Evolutionary conservation across 1,140 invertebrate species (phyloP), one percentile per base, ranked within the genome.

Genomic region (Drosophila persimilis): DNA sequence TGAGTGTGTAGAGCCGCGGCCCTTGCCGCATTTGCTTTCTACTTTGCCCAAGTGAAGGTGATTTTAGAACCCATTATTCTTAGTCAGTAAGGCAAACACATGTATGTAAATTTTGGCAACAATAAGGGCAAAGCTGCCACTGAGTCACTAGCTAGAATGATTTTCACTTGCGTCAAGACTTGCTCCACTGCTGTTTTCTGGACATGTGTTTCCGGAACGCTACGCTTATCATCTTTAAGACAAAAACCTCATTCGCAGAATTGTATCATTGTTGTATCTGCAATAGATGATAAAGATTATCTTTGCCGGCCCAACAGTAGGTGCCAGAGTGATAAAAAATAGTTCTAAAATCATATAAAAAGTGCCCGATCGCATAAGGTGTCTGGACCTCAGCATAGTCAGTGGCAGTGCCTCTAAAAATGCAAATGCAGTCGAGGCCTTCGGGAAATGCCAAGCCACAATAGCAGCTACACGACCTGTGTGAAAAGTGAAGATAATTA

Each of bases 401-500:
- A 24, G 24, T 24, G 22, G 29, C 29, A 7, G 29, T 53, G 54
- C 46, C 17, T 41, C 31, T 44, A 66, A 63, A 64, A 60, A 52
- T 79, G 66, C 80, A 69, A 73, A 54, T 77, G 43, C 46, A 50
- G 60, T 55, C 26, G 39, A 44, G 46, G 47, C 65, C 17, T 61
- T 29, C 17, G 52, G 43, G 58, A 62, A 70, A 20, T 47, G 47
- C 9, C 31, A 35, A 11, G 2, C 9, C 31, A 35, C 6, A 35
- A 74, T 39, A 64, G 52, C 59, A 56, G 22, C 48, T 69, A 59
- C 56, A 41, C 57, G 70, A 59, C 31, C 11, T 64, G 61, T 48
- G 11, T 73, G 53, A 29, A 73, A 70, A 83, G 24, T 44, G 60
- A 46, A 50, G 24, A 52, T 64, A 75, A 62, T 65, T 77, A 41